Conservation (phyloP, 92 coral and sea anemone genomes). For the Paragorgia papillata region DNA sequence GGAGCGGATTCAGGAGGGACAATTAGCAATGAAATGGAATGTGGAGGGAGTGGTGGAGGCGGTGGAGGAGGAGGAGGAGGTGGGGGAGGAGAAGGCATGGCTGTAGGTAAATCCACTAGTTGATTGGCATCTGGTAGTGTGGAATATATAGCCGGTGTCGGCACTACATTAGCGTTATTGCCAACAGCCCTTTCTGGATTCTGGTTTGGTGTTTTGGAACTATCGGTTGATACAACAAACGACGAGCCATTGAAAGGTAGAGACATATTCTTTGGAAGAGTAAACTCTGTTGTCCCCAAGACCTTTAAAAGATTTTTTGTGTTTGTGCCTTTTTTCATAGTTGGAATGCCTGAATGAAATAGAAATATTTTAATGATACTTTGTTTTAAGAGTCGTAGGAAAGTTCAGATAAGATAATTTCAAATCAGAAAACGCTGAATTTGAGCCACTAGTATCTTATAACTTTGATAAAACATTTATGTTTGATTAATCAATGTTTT, state of each 20-base stretch:
- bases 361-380: too few relatives aligned
- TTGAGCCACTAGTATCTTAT: too few relatives aligned
- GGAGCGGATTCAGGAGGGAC: not conserved
- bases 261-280: constrained; percentile 3
- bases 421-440: too few relatives aligned
- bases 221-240: not conserved
- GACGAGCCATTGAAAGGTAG: not conserved
- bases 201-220: not conserved
- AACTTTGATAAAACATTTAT: too few relatives aligned
- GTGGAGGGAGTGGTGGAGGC: not conserved
- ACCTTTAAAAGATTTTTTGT: not conserved
- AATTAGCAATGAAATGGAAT: not conserved
- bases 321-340: not conserved
- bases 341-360: too few relatives aligned
- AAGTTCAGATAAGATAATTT: too few relatives aligned
- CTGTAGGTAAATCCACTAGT: not conserved
- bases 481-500: too few relatives aligned
- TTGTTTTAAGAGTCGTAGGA: too few relatives aligned
- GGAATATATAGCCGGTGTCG: not conserved
- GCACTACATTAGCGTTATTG: not conserved
- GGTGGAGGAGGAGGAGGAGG: constrained; percentile 3
- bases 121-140: not conserved
- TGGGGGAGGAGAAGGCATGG: not conserved
- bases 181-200: not conserved
- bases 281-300: not conserved